These are phyloP conservation scores for Caenorhabditis sp. DNA, from an alignment of 2,888 invertebrate genomes.

Conservation along the genomic window DNA sequence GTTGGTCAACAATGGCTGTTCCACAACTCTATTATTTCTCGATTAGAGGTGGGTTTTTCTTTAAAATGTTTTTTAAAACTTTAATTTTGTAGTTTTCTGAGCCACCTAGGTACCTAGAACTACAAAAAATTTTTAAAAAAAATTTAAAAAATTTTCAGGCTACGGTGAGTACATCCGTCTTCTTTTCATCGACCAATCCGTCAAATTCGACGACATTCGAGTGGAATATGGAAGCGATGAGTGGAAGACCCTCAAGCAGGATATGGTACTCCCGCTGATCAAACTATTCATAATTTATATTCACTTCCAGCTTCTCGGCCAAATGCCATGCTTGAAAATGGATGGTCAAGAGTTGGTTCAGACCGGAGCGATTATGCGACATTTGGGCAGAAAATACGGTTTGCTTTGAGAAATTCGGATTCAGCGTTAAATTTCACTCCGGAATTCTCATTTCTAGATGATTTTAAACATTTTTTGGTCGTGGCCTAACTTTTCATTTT, in stretches of 20 bases:
- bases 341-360: slow-evolving; percentile 33
- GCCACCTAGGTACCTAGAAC: no score
- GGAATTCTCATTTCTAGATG: not conserved
- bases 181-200: slow-evolving; percentile 32
- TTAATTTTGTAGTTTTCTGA: no score
- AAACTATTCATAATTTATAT: no score
- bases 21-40: slow-evolving; percentile 42
- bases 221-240: slow-evolving; percentile 7
- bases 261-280: slow-evolving; percentile 19
- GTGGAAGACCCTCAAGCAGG: slow-evolving; percentile 42
- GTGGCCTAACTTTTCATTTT: not conserved
- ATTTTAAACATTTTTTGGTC: not conserved
- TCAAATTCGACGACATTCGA: slow-evolving; percentile 43
- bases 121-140: not conserved
- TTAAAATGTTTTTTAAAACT: no score
- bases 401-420: not conserved
- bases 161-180: slow-evolving; percentile 60
- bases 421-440: not conserved
- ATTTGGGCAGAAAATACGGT: slow-evolving; percentile 39
- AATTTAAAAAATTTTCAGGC: slow-evolving; percentile 5
- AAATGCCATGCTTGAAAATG: slow-evolving; percentile 46
- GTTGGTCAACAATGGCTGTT: no score
- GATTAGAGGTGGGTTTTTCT: slow-evolving; percentile 33
- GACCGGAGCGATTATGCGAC: slow-evolving; percentile 55
- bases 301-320: slow-evolving; percentile 1